Percentiles rank a stretch among this genome's conserved stretches.
These are phyloP conservation scores for Chaenocephalus aceratus DNA, from an alignment of 2,113 vertebrate species.

Conservation along the genomic window DNA sequence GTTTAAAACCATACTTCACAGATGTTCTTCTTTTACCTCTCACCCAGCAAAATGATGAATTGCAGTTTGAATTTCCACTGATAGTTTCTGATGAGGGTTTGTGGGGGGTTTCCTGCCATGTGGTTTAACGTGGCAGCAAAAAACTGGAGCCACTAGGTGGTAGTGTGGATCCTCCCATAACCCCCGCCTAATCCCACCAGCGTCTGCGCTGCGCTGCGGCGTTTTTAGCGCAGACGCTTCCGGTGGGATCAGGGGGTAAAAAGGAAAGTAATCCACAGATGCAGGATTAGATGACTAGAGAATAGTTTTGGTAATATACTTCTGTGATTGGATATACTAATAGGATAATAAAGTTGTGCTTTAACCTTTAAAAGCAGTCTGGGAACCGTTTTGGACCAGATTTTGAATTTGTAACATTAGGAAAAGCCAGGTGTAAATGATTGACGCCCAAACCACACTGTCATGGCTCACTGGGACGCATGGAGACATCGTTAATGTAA, in stretches of 20 bases:
- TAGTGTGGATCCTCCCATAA: conserved; percentile 11
- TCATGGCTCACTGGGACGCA: neutral
- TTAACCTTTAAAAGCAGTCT: neutral
- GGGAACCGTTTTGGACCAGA: too few relatives aligned
- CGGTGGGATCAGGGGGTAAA: too few relatives aligned
- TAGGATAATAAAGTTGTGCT: neutral
- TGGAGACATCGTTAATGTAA: neutral
- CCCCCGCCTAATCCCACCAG: too few relatives aligned
- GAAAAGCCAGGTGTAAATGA: neutral
- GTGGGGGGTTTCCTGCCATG: neutral
- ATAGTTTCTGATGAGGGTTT: neutral
- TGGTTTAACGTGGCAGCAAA: neutral
- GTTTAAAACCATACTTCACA: neutral
- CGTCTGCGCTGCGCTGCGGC: too few relatives aligned
- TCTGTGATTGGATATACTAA: neutral
- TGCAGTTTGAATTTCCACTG: neutral
- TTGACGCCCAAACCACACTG: neutral
- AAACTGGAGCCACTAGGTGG: conserved; percentile 48
- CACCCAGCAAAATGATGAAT: neutral
- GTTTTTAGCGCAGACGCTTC: too few relatives aligned
- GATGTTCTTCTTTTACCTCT: neutral
- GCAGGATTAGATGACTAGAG: neutral
- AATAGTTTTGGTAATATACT: neutral
- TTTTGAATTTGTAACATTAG: neutral
- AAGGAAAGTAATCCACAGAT: neutral